A percentile compares a stretch with the other conserved stretches of the same genome.
Conservation (phyloP, 2,113 vertebrate species). For the Leptobrachium ailaonicum region DNA sequence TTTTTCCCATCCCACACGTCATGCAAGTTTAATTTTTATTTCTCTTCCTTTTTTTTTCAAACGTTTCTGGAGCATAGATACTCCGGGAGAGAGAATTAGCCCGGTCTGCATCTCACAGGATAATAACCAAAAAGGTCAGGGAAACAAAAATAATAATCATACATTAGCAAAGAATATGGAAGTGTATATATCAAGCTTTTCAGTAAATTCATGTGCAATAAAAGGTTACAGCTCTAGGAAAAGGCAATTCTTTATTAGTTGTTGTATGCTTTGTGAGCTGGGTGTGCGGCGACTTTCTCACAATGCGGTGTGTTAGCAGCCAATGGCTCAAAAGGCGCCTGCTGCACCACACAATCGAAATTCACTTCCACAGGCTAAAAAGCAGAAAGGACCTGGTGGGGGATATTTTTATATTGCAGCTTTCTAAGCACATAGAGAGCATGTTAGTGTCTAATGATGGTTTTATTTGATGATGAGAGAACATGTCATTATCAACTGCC, state of each 20-base stretch:
- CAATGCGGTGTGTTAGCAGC: constrained; percentile 13
- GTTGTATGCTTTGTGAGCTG: neutral
- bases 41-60: no score
- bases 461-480: constrained; percentile 16
- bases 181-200: neutral
- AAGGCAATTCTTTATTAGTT: constrained; percentile 14
- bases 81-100: no score
- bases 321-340: neutral
- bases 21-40: no score
- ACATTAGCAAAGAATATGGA: no score
- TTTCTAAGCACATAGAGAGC: constrained; percentile 2
- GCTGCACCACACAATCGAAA: constrained; percentile 22
- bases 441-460: constrained; percentile 6
- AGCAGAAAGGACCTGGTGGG: constrained; percentile 1
- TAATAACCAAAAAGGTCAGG: no score
- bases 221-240: neutral
- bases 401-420: neutral
- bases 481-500: neutral
- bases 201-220: neutral
- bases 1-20: no score
- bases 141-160: no score
- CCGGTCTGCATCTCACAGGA: no score
- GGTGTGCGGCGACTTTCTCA: constrained; percentile 2
- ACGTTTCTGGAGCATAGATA: no score
- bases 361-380: neutral